Evolutionary conservation across 2,888 invertebrate species (phyloP).

Genomic region (Tupiocoris notatus): DNA sequence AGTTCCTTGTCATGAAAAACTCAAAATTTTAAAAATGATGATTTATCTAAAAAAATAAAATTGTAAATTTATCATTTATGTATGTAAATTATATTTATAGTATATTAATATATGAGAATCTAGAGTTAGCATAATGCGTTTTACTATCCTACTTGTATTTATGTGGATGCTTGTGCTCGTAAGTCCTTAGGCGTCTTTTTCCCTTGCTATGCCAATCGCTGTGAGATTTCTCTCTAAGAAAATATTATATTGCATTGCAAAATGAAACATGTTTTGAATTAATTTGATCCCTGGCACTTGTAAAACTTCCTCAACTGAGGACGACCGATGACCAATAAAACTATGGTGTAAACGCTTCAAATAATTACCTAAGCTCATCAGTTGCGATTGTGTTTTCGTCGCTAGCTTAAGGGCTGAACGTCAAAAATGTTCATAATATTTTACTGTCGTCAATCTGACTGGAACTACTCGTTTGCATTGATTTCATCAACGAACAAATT

Average conservation of each 20-base stretch:
- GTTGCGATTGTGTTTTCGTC: too few relatives aligned
- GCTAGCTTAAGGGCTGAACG: too few relatives aligned
- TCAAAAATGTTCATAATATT: too few relatives aligned
- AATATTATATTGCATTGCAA: constrained; percentile 21
- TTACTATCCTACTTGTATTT: constrained; percentile 37
- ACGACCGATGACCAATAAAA: too few relatives aligned
- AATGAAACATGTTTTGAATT: neutral
- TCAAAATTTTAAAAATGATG: constrained; percentile 6
- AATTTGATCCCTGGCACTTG: too few relatives aligned
- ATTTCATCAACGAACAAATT: too few relatives aligned
- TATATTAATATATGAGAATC: neutral
- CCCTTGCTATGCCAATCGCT: constrained; percentile 30
- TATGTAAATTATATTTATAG: constrained; percentile 27
- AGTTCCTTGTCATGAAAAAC: constrained; percentile 31
- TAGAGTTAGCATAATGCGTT: constrained; percentile 21
- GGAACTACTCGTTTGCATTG: too few relatives aligned
- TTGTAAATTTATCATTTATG: constrained; percentile 32
- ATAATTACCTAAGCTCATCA: too few relatives aligned
- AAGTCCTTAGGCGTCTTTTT: constrained; percentile 35
- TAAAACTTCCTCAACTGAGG: too few relatives aligned
- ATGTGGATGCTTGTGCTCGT: constrained; percentile 35
- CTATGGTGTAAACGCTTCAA: too few relatives aligned
- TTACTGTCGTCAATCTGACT: too few relatives aligned
- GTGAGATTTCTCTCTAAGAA: constrained; percentile 25
- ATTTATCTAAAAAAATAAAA: neutral